phyloP scores from a whole-genome alignment of 2,797 vertebrate species.

The Hippopotamyrus pictus region DNA sequence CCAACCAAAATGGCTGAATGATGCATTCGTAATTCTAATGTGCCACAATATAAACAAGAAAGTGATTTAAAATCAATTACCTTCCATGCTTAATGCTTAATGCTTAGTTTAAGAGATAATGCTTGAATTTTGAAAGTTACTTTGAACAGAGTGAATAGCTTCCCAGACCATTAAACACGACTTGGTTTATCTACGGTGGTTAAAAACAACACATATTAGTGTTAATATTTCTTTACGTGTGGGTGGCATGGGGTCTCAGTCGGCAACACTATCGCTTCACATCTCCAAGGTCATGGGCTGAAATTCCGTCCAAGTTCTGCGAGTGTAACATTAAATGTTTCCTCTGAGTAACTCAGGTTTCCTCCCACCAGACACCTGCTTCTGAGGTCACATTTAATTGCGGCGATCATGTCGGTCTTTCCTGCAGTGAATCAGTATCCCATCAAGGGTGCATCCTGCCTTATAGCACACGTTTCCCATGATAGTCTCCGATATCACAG shows the following conservation, averaged over 20 bases:
- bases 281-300: neutral
- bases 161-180: neutral
- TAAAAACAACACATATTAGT: neutral
- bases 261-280: neutral
- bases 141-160: neutral
- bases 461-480: neutral
- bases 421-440: neutral
- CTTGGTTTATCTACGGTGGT: neutral
- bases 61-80: neutral
- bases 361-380: neutral
- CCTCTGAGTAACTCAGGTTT: neutral
- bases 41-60: neutral
- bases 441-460: neutral
- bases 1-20: neutral
- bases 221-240: neutral
- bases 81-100: neutral
- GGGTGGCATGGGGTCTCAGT: neutral
- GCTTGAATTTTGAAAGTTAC: neutral
- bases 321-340: conserved; percentile 7
- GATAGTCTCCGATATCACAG: neutral
- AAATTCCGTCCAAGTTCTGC: neutral
- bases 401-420: conserved; percentile 3
- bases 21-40: neutral
- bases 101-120: neutral
- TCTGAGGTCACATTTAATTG: conserved; percentile 1